A percentile compares a stretch with the other conserved stretches of the same genome.
Evolutionary conservation across 2,797 vertebrate genomes (phyloP).

Genomic region (Falco berigora): DNA sequence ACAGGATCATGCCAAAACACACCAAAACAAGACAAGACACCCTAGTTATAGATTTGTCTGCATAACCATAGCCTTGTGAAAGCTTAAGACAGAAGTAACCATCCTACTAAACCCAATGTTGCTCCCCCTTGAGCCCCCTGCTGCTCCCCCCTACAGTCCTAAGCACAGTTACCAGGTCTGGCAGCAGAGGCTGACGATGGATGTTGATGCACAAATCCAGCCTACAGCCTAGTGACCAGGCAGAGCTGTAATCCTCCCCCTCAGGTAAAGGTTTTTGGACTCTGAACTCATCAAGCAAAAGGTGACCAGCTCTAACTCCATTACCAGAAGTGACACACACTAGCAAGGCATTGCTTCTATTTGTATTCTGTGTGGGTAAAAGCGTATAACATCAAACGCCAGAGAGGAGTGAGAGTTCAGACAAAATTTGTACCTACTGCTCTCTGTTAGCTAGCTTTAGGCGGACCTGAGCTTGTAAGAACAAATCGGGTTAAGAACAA

Average conservation of each 20-base stretch:
- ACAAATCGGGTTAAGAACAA: neutral
- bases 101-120: neutral
- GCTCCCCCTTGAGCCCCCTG: neutral
- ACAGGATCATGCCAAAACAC: neutral
- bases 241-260: neutral
- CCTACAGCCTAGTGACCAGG: neutral
- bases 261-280: neutral
- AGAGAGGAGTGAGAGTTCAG: neutral
- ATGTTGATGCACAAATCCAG: neutral
- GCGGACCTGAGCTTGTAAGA: neutral
- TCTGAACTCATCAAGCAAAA: neutral
- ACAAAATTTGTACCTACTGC: neutral
- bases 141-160: neutral
- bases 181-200: neutral
- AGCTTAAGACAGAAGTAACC: neutral
- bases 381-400: neutral
- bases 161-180: neutral
- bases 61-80: neutral
- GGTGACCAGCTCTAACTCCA: neutral
- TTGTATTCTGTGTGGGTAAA: neutral
- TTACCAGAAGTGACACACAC: neutral
- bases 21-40: neutral
- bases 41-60: neutral
- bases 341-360: neutral
- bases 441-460: neutral